These are phyloP conservation scores for Myiozetetes cayanensis DNA, from an alignment of 2,113 vertebrate species.

Conservation along the genomic window DNA sequence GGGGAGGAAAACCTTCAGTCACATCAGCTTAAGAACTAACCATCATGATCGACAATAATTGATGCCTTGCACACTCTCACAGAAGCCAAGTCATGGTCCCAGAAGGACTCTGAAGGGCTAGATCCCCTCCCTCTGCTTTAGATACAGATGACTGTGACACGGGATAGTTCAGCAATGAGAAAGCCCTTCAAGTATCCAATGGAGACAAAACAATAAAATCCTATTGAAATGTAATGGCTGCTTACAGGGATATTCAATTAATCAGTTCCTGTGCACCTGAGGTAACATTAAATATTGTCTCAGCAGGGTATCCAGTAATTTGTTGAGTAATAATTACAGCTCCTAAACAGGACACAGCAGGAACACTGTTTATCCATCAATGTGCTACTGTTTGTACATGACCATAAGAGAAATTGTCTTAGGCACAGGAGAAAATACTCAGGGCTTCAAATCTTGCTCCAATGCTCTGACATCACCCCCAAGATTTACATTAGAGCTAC, in stretches of 20 bases:
- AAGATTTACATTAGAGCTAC: not conserved
- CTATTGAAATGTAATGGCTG: not conserved
- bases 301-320: not conserved
- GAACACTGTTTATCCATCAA: not conserved
- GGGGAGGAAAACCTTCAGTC: not conserved
- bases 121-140: not conserved
- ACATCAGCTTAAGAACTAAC: not conserved
- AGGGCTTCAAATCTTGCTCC: not conserved
- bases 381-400: not conserved
- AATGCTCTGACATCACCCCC: not conserved
- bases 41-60: not conserved
- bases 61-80: not conserved
- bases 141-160: not conserved
- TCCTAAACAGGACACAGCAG: not conserved
- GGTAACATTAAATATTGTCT: not conserved
- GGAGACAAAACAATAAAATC: not conserved
- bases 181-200: not conserved
- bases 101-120: not conserved
- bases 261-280: constrained; percentile 16
- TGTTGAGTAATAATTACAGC: constrained; percentile 38
- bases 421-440: not conserved
- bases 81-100: not conserved
- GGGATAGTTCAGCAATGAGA: not conserved
- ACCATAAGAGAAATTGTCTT: not conserved
- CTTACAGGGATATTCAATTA: constrained; percentile 8